Conservation (phyloP, 2,888 invertebrate genomes). For the Melieria crassipennis region DNA sequence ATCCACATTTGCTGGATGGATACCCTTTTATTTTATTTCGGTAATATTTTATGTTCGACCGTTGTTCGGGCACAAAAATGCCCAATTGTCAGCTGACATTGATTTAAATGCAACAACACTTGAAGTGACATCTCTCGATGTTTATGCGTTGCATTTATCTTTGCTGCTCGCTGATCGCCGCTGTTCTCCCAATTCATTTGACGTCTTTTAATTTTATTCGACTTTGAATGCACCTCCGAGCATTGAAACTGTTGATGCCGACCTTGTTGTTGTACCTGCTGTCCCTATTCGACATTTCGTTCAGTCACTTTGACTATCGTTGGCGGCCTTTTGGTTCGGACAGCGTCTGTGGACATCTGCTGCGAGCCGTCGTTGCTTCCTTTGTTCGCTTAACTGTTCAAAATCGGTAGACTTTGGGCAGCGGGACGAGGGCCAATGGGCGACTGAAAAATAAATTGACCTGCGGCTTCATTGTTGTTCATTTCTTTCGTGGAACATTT, state of each 20-base stretch:
- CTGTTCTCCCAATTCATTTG: too few relatives aligned
- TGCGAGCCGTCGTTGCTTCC: conserved; percentile 41
- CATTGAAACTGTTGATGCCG: too few relatives aligned
- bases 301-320: conserved; percentile 3
- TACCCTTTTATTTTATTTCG: too few relatives aligned
- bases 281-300: neutral
- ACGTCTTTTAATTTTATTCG: too few relatives aligned
- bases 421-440: neutral
- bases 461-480: neutral
- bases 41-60: too few relatives aligned
- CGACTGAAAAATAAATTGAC: neutral
- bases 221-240: too few relatives aligned
- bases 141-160: conserved; percentile 17
- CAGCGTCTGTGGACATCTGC: conserved; percentile 52
- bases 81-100: conserved; percentile 44
- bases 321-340: conserved; percentile 35
- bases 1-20: too few relatives aligned
- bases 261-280: too few relatives aligned
- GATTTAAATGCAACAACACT: conserved; percentile 56
- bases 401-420: neutral
- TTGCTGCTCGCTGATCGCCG: too few relatives aligned
- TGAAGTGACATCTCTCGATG: conserved; percentile 51
- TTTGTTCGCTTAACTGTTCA: neutral
- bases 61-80: too few relatives aligned
- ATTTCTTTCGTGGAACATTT: too few relatives aligned